These are phyloP conservation scores for Pelecanus crispus DNA, from an alignment of 2,113 vertebrate genomes.

Conservation along the genomic window DNA sequence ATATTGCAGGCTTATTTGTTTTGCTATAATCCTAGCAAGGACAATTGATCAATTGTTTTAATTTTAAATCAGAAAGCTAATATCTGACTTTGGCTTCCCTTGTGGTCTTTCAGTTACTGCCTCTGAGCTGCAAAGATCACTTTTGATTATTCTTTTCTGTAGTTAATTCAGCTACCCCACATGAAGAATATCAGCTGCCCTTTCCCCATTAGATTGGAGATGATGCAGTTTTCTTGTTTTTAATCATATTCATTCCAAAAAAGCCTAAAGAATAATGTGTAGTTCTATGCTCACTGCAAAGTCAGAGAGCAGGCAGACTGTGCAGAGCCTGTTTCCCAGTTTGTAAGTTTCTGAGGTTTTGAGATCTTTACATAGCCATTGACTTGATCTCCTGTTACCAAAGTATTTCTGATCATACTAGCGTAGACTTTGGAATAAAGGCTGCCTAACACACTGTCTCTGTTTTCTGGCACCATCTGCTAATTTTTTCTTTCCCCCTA, in stretches of 20 bases:
- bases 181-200: background rate
- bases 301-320: background rate
- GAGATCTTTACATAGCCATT: background rate
- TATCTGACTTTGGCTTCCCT: conserved; percentile 41
- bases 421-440: background rate
- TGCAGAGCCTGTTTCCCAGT: background rate
- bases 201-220: background rate
- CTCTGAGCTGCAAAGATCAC: background rate
- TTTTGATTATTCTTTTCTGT: background rate
- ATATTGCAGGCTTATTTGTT: conserved; percentile 27
- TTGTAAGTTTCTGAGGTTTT: background rate
- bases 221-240: background rate
- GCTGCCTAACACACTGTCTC: background rate
- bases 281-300: background rate
- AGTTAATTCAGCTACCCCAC: background rate
- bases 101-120: background rate
- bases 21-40: conserved; percentile 33
- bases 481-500: background rate
- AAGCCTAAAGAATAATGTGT: background rate
- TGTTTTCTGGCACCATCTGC: background rate
- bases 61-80: conserved; percentile 55
- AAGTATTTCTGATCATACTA: background rate
- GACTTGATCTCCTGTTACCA: background rate
- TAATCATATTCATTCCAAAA: background rate
- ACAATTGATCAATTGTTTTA: conserved; percentile 68